phyloP scores from a whole-genome alignment of 2,113 vertebrate genomes.

The Rissa tridactyla region DNA sequence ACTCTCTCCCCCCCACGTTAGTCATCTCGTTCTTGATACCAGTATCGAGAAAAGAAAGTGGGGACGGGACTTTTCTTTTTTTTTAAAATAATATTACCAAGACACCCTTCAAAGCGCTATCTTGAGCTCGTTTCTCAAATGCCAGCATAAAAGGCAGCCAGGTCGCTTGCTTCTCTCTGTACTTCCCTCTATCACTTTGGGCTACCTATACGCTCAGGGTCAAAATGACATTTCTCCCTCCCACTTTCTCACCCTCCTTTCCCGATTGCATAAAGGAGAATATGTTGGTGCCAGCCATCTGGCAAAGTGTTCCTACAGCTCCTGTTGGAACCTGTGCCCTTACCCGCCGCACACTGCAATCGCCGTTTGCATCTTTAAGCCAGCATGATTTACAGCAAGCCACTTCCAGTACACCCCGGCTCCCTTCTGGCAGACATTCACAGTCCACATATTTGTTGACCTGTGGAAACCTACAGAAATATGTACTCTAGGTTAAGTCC shows the following conservation, averaged over 20 bases:
- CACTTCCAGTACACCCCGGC: neutral
- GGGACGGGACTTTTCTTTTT: neutral
- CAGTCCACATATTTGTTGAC: fast-evolving
- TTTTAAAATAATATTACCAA: neutral
- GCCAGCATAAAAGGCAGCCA: neutral
- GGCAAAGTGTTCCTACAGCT: neutral
- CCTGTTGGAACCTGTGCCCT: neutral
- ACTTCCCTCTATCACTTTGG: neutral
- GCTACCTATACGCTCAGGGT: neutral
- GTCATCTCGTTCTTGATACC: neutral
- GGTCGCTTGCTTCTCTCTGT: neutral
- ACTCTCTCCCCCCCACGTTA: neutral
- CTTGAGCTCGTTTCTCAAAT: constrained; percentile 26
- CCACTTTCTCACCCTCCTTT: neutral
- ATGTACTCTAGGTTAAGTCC: neutral
- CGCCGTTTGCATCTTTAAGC: neutral
- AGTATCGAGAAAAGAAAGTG: neutral
- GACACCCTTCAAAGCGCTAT: neutral
- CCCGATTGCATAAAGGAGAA: neutral
- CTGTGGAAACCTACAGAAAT: neutral
- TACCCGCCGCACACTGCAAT: neutral
- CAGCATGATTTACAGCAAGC: neutral
- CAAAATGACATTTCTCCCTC: neutral
- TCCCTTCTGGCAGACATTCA: neutral
- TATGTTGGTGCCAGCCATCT: neutral